A percentile compares a stretch with the other conserved stretches of the same genome.
These are phyloP conservation scores for Aporophyla lueneburgensis DNA, from an alignment of 2,888 invertebrate genomes.

Conservation along the genomic window DNA sequence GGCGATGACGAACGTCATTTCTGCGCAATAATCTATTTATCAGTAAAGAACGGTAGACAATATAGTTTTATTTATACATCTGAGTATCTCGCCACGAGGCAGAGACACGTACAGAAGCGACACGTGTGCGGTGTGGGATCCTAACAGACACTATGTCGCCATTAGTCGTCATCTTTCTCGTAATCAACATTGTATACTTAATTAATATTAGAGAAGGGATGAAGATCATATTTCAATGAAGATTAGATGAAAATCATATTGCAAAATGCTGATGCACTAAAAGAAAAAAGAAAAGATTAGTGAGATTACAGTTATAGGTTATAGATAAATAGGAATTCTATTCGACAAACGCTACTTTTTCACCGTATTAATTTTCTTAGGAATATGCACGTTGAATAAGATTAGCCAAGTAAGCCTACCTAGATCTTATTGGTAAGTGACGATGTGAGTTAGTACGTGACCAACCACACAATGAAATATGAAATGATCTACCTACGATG, in stretches of 20 bases:
- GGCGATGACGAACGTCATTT: slow-evolving; percentile 58
- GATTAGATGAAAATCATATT: neutral
- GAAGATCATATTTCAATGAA: too few relatives aligned
- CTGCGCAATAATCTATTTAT: slow-evolving; percentile 71
- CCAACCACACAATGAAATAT: slow-evolving; percentile 6
- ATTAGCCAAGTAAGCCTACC: neutral
- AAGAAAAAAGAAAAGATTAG: neutral
- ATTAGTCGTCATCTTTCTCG: slow-evolving; percentile 31
- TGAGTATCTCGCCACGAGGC: slow-evolving; percentile 70
- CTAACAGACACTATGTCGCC: slow-evolving; percentile 72
- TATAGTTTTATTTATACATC: slow-evolving; percentile 60
- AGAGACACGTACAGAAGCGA: slow-evolving; percentile 54
- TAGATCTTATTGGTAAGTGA: slow-evolving; percentile 1
- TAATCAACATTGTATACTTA: slow-evolving; percentile 9
- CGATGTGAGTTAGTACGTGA: neutral
- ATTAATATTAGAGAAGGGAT: neutral
- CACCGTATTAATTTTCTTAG: neutral
- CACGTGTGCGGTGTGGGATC: slow-evolving; percentile 71
- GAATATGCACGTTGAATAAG: neutral
- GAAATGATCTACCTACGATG: neutral
- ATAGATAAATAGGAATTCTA: too few relatives aligned
- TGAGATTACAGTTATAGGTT: too few relatives aligned
- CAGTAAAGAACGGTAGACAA: slow-evolving; percentile 55
- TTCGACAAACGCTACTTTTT: neutral
- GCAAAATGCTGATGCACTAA: neutral